phyloP scores from a whole-genome alignment of 1,140 invertebrate species.

The Bathynomus jamesi region DNA sequence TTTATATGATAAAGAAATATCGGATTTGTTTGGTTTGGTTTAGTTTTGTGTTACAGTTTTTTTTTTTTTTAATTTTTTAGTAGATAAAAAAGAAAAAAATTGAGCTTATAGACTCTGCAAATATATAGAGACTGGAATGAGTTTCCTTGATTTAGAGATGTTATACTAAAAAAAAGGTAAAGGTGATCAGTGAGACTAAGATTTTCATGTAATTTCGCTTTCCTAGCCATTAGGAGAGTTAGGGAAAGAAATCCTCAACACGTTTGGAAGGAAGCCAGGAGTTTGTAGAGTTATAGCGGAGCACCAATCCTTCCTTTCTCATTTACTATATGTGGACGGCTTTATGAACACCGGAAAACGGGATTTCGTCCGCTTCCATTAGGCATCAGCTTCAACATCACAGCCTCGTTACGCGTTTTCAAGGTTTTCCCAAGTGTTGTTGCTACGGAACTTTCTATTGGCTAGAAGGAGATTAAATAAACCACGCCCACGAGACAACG shows the following conservation, averaged over 20 bases:
- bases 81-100: too few relatives aligned
- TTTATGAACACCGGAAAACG: slow-evolving; percentile 1
- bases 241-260: background rate
- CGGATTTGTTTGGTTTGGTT: too few relatives aligned
- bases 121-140: too few relatives aligned
- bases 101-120: too few relatives aligned
- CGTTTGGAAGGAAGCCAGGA: background rate
- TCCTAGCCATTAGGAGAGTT: background rate
- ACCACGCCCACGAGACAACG: background rate
- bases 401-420: background rate
- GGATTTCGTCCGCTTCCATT: background rate
- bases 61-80: too few relatives aligned
- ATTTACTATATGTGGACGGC: background rate
- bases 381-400: slow-evolving; percentile 1
- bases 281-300: background rate
- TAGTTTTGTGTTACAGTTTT: too few relatives aligned
- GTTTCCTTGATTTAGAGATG: too few relatives aligned
- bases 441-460: background rate
- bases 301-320: background rate
- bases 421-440: too few relatives aligned
- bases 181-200: background rate
- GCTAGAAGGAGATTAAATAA: background rate
- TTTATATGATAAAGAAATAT: too few relatives aligned
- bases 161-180: too few relatives aligned
- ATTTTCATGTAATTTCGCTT: slow-evolving; percentile 1